Conservation (phyloP, 2,888 invertebrate species). For the Andricus curvator region DNA sequence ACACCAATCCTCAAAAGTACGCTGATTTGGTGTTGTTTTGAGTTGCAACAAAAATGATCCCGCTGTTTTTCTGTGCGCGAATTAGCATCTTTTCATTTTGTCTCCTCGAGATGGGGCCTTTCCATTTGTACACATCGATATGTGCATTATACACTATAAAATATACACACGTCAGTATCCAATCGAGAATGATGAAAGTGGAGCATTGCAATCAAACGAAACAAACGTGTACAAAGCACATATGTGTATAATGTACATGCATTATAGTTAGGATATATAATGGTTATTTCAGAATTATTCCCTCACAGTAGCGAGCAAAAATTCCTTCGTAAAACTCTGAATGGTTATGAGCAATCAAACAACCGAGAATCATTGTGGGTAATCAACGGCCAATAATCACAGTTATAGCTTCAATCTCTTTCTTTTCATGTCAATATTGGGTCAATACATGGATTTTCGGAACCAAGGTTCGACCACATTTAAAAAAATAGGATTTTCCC, state of each 20-base stretch:
- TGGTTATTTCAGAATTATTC: constrained; percentile 16
- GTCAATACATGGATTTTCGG: neutral
- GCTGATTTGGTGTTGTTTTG: no score
- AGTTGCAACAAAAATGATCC: no score
- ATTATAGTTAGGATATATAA: neutral
- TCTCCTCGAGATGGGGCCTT: no score
- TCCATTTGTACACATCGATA: neutral
- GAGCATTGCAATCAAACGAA: constrained; percentile 30
- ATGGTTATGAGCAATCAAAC: constrained; percentile 6
- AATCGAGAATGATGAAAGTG: constrained; percentile 28
- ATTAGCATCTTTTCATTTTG: no score
- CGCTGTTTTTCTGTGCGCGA: no score
- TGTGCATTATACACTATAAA: neutral
- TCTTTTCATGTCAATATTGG: neutral
- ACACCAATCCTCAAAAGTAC: no score
- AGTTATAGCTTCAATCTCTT: constrained; percentile 1
- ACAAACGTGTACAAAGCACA: neutral
- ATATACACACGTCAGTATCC: constrained; percentile 12
- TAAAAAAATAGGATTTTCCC: no score
- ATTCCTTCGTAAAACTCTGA: constrained; percentile 20
- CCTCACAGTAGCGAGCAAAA: neutral
- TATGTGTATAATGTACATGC: neutral
- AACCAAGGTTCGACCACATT: no score
- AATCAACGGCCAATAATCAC: constrained; percentile 25
- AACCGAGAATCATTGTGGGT: neutral